These are phyloP conservation scores for Ammodytes marinus DNA, from an alignment of 2,113 vertebrate species.

Conservation along the genomic window DNA sequence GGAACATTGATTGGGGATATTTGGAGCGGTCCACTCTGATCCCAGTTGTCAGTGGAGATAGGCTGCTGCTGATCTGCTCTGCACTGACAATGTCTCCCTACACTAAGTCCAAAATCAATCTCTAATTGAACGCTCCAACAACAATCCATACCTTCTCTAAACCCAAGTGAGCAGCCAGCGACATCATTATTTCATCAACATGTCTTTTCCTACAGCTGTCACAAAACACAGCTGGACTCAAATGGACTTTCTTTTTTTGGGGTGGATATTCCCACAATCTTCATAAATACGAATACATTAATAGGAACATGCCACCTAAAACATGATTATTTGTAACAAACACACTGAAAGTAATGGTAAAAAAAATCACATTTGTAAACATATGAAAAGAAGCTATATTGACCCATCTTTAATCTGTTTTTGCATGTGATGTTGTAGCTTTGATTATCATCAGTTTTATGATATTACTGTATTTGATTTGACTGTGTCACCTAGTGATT, in stretches of 20 bases:
- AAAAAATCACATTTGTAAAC: no score
- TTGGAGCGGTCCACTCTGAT: conserved; percentile 59
- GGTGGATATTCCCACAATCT: neutral
- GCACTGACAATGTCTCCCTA: conserved; percentile 68
- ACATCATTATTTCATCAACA: conserved; percentile 58
- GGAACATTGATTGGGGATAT: conserved; percentile 56
- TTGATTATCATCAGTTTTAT: no score
- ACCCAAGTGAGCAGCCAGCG: conserved; percentile 59
- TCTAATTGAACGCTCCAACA: conserved; percentile 69
- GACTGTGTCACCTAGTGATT: no score
- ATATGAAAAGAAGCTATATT: no score
- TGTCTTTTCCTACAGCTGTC: conserved; percentile 39
- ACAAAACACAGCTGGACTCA: conserved; percentile 5
- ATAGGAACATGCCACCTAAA: neutral
- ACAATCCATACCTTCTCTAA: conserved; percentile 70
- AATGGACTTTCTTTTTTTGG: neutral
- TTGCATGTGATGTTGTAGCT: no score
- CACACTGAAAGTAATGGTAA: no score
- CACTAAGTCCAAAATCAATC: conserved; percentile 78
- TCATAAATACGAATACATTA: neutral
- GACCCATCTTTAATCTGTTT: no score
- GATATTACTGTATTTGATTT: no score
- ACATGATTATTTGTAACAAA: neutral
- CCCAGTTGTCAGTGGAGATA: conserved; percentile 64
- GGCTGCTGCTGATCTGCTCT: conserved; percentile 54